Base-by-base conservation (phyloP, 2,797 vertebrate genomes). In the Austrolebias charrua region DNA sequence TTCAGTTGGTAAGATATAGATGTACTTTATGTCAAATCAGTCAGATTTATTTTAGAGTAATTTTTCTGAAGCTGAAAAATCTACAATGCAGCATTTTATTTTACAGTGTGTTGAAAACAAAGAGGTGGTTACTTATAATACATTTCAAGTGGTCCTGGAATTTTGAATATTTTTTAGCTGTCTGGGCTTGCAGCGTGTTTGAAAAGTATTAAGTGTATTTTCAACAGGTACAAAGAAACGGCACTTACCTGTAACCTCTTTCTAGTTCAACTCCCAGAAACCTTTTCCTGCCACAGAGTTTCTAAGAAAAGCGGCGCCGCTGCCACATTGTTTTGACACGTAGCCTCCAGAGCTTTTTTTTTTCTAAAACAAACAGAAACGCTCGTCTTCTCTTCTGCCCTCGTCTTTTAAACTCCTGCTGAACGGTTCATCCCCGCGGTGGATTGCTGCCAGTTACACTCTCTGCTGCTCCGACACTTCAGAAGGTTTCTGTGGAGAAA, bases 251-350 rank as follows among this genome's bases (percentile, higher is more conserved):
- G 28, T 46, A 42, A 20, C 16, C 18, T 56, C 43, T 10, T 13
- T 12, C n/a, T 42, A 12, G 2, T 55, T 55, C n/a, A 6, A 4
- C 69, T 60, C 43, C 5, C 35, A 1, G 28, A 24, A 42, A 53
- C 72, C 56, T 78, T 55, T 74, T 13, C 40, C 47, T 60, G 56
- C 51, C 69, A 58, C 47, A 13, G 12, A 44, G 57, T 70, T 78
- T 59, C 58, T 13, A 65, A 43, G 70, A 58, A 55, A 73, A 63
- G 71, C 63, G 52, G 60, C 50, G 13, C 35, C 55, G 68, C 43
- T 79, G 48, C 52, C 54, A 35, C 35, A 48, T 68, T 79, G 76
- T 82, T 82, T 77, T 84, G 85, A 85, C 69, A 33, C 66, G 79
- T 52, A 7, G 43, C 70, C 82, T 71, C 84, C 50, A 16, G 68